Evolutionary conservation across 2,113 vertebrate species (phyloP).

Genomic region (Acinonyx jubatus): DNA sequence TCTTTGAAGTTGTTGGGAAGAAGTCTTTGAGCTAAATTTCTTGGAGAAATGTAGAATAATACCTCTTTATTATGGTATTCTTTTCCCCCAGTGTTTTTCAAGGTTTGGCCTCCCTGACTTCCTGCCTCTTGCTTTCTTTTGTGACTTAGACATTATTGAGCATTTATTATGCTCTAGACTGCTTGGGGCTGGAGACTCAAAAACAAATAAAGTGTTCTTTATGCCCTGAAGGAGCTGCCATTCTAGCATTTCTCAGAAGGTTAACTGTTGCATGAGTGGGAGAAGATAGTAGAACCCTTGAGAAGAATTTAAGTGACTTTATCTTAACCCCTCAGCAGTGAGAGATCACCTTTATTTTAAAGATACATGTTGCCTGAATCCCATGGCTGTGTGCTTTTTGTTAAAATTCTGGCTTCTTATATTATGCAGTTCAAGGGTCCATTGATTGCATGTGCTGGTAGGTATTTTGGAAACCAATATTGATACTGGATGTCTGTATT

Average conservation of each 20-base stretch:
- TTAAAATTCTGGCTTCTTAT: neutral
- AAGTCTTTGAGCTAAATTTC: neutral
- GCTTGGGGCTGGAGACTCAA: neutral
- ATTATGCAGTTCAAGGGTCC: neutral
- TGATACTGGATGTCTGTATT: neutral
- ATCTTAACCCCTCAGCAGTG: neutral
- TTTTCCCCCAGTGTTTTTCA: neutral
- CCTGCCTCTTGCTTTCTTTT: neutral
- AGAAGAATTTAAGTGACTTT: neutral
- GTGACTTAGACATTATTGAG: neutral
- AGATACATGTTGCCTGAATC: neutral
- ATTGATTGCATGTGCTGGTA: neutral
- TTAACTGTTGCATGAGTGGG: neutral
- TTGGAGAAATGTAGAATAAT: neutral
- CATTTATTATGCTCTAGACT: conserved; percentile 5
- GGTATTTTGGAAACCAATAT: neutral
- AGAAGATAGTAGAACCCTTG: neutral
- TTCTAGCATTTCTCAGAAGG: neutral
- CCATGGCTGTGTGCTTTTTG: neutral
- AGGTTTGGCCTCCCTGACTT: neutral
- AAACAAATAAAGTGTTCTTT: neutral
- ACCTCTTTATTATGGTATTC: neutral
- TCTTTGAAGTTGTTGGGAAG: neutral
- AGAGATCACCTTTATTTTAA: neutral
- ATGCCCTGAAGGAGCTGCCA: neutral